Conservation (phyloP, 2,797 vertebrate genomes). For the Acanthiza pusilla region DNA sequence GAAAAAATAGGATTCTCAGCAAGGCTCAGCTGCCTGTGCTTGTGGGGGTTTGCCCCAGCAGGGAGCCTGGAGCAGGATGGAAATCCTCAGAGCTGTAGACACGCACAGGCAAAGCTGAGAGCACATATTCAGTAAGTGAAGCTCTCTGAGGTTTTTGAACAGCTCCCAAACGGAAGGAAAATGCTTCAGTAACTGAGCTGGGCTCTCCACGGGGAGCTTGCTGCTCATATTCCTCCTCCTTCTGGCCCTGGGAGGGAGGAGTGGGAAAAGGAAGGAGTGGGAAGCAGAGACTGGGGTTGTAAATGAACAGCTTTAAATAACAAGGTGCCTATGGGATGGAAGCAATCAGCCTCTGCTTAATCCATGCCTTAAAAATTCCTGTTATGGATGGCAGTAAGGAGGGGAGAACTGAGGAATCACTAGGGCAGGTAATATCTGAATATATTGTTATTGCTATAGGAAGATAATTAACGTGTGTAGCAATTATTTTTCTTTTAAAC, state of each 20-base stretch:
- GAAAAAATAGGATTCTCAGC: neutral
- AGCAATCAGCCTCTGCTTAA: neutral
- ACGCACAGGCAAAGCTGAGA: neutral
- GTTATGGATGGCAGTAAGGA: neutral
- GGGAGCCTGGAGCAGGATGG: neutral
- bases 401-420: neutral
- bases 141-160: neutral
- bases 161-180: neutral
- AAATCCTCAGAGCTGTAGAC: neutral
- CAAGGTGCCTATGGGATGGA: neutral
- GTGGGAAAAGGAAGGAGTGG: neutral
- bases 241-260: neutral
- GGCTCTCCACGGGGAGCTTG: neutral
- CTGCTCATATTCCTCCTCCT: neutral
- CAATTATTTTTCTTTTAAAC: neutral
- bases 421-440: neutral
- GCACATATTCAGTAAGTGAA: neutral
- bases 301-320: neutral
- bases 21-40: neutral
- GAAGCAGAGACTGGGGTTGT: neutral
- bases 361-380: neutral
- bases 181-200: neutral
- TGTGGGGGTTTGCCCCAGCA: neutral
- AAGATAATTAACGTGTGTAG: rapidly evolving
- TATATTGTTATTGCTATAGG: neutral